Evolutionary conservation across 2,888 invertebrate genomes (phyloP), one percentile per base, ranked within the genome.

Genomic region (Rhingia rostrata): DNA sequence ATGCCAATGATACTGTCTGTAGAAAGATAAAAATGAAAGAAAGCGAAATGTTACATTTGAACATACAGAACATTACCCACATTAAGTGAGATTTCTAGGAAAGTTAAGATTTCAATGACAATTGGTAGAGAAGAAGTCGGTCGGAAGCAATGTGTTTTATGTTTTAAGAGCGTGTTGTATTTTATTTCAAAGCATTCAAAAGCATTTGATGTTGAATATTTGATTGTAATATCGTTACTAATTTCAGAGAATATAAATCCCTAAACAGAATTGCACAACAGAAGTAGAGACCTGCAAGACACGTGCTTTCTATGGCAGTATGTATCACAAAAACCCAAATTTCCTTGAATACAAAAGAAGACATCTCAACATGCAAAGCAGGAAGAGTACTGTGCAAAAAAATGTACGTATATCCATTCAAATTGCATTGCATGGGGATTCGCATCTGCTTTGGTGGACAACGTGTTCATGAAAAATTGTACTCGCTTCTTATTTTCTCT

Each of bases 1-100:
- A 92, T 91, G 70, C 91, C 91, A 84, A 91, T 91, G 70, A 91
- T 90, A 84, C 91, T 91, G 79, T 91, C 91, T 91, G 89, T 10
- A 87, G 87, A 53, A 14, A 53, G 33, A 37, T 12, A 53, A 1
- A 37, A 47, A 58, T 10, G 32, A 35, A 63, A 35, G 3, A 54
- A 37, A 45, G 9, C 4, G 14, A 45, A 22, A 1, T 22, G 22
- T 22, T 22, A 22, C 2, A 2, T 22, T 22, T 22, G 22, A 22
- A 2, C 1, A 22, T 22, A 22, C 1, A 22, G 22, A 22, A 2
- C 1, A 22, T 22, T 1, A 22, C 22, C 22, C 22, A 22, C 22
- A 22, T 22, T 22, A 22, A 1, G 22, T 22, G 22, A 22, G 22
- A 22, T 22, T 22, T 22, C n/a, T n/a, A n/a, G n/a, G n/a, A n/a